phyloP scores from a whole-genome alignment of 2,113 vertebrate species.

The Proteles cristata region DNA sequence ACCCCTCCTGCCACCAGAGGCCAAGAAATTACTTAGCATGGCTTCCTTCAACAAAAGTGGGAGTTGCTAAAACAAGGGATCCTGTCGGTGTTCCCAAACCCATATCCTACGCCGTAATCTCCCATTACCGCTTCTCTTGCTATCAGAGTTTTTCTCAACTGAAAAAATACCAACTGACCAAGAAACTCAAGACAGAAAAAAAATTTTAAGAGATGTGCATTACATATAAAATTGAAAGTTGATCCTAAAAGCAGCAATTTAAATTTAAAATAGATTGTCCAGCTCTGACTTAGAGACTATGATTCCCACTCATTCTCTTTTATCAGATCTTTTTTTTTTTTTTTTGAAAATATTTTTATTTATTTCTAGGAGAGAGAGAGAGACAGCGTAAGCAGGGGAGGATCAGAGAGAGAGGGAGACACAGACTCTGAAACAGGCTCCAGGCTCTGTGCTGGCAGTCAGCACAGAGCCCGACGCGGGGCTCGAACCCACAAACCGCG shows the following conservation, averaged over 20 bases:
- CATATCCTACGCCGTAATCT: not conserved
- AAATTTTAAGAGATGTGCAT: not conserved
- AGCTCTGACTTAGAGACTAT: not conserved
- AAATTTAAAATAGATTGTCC: not conserved
- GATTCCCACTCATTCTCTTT: not conserved
- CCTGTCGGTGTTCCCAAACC: not conserved
- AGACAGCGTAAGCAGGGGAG: too few species aligned
- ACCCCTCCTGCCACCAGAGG: not conserved
- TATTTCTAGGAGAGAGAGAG: too few species aligned
- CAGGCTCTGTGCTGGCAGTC: too few species aligned
- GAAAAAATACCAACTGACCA: not conserved
- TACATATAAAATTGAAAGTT: not conserved
- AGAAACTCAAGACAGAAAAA: not conserved
- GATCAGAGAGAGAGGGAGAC: too few species aligned
- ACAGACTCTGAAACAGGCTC: too few species aligned
- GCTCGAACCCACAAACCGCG: too few species aligned
- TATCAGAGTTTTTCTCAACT: not conserved
- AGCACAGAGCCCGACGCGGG: too few species aligned
- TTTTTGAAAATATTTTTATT: too few species aligned
- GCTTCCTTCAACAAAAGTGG: not conserved
- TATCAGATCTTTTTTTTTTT: not conserved
- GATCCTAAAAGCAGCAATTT: conserved; percentile 7
- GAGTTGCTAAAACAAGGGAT: not conserved
- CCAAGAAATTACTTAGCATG: not conserved
- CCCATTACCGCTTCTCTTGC: not conserved